Conservation (phyloP, 2,888 invertebrate genomes). For the Eurytoma adleriae region DNA sequence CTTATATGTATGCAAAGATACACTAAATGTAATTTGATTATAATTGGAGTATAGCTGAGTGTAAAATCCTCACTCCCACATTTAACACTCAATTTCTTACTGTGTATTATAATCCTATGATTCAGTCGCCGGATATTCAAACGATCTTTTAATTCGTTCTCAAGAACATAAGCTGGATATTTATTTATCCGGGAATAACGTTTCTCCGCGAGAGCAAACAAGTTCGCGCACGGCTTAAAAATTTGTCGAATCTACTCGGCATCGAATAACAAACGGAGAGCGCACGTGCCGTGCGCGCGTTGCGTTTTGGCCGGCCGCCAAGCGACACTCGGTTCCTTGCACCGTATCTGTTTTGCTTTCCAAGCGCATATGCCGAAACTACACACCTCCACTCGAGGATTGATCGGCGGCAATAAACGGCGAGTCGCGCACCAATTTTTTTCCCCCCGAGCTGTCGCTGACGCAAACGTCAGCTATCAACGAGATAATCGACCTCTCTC, state of each 20-base stretch:
- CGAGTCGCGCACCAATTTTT: neutral
- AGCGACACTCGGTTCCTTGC: constrained; percentile 11
- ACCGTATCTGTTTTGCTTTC: constrained; percentile 33
- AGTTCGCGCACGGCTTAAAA: neutral
- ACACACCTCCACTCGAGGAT: neutral
- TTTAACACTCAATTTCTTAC: no score
- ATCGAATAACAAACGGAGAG: constrained; percentile 21
- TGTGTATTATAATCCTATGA: no score
- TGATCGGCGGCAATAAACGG: neutral
- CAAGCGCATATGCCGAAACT: constrained; percentile 6
- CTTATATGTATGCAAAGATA: no score
- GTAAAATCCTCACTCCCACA: no score
- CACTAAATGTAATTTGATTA: no score
- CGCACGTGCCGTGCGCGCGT: neutral
- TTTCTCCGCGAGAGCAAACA: neutral
- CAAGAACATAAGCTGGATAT: no score
- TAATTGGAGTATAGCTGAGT: no score
- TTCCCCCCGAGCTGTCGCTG: neutral
- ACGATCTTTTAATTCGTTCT: no score
- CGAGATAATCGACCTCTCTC: no score
- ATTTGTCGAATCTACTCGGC: no score
- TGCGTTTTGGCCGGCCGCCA: constrained; percentile 18
- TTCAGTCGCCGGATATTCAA: no score
- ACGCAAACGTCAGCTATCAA: no score
- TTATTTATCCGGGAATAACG: neutral